Conservation (phyloP, 2,888 invertebrate species). For the Phalera bucephala region DNA sequence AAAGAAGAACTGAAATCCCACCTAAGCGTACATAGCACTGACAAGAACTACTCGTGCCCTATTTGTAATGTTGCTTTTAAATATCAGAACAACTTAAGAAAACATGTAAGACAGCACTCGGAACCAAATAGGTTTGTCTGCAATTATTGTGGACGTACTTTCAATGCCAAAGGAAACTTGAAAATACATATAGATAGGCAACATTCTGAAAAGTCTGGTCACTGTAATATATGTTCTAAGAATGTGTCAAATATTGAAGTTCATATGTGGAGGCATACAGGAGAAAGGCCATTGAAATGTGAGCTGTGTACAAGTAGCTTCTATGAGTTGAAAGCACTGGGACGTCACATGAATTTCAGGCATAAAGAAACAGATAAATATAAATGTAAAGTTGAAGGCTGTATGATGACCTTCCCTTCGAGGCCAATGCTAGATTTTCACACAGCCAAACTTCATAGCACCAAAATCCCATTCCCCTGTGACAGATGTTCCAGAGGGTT, state of each 20-base stretch:
- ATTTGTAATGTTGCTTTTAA: slow-evolving; percentile 74
- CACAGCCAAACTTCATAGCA: slow-evolving; percentile 59
- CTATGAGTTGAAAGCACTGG: slow-evolving; percentile 53
- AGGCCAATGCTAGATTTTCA: slow-evolving; percentile 66
- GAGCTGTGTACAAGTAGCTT: slow-evolving; percentile 63
- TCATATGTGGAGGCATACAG: slow-evolving; percentile 81
- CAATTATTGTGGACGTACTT: slow-evolving; percentile 65
- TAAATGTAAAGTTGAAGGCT: slow-evolving; percentile 56
- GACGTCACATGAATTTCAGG: slow-evolving; percentile 63
- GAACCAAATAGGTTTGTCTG: slow-evolving; percentile 59
- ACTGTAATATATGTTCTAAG: slow-evolving; percentile 75
- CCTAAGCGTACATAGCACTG: slow-evolving; percentile 50
- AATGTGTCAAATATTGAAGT: slow-evolving; percentile 77
- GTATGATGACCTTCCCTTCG: slow-evolving; percentile 56
- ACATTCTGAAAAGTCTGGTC: slow-evolving; percentile 80
- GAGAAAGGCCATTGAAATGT: slow-evolving; percentile 69
- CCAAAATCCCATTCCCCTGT: slow-evolving; percentile 59
- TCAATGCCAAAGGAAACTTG: slow-evolving; percentile 73
- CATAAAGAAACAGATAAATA: slow-evolving; percentile 61
- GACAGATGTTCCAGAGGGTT: slow-evolving; percentile 64
- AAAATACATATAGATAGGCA: slow-evolving; percentile 76
- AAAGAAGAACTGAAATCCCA: slow-evolving; percentile 62
- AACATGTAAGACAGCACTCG: slow-evolving; percentile 67
- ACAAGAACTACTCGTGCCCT: slow-evolving; percentile 56
- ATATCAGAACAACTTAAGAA: slow-evolving; percentile 73